Conservation (phyloP, 2,797 vertebrate species). For the Poeciliopsis infans region DNA sequence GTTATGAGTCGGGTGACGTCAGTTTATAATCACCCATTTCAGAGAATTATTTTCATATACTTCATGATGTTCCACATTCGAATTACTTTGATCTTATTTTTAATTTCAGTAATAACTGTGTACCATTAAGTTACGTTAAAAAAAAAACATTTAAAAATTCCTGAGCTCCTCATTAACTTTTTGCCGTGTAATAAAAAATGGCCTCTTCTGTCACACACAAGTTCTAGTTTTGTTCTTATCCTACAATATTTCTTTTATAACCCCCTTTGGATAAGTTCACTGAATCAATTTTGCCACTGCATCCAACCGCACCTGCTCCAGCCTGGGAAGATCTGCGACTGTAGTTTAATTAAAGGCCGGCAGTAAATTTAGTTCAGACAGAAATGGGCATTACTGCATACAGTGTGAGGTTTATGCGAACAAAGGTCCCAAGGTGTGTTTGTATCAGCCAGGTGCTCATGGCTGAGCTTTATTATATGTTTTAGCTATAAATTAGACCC, state of each 20-base stretch:
- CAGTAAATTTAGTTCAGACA: conserved; percentile 13
- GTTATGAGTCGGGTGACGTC: background rate
- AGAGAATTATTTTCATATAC: background rate
- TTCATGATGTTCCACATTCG: background rate
- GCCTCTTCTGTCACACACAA: background rate
- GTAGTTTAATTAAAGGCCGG: conserved; percentile 13
- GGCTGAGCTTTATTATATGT: conserved; percentile 18
- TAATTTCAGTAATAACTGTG: background rate
- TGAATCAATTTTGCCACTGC: background rate
- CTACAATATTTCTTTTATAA: conserved; percentile 1
- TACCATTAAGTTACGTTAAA: background rate
- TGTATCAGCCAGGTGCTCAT: conserved; percentile 35
- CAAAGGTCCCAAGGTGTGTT: background rate
- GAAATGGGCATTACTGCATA: background rate
- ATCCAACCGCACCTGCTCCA: conserved; percentile 10
- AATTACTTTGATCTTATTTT: background rate
- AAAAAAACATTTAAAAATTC: background rate
- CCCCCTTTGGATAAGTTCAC: conserved; percentile 4
- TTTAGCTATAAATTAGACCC: conserved; percentile 40
- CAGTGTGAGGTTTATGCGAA: background rate
- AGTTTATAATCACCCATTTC: background rate
- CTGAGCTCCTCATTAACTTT: background rate
- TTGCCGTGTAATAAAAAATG: background rate
- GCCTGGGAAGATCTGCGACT: conserved; percentile 7
- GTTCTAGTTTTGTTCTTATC: background rate